phyloP scores from a whole-genome alignment of 1,140 invertebrate species.

The Zaprionus capensis region DNA sequence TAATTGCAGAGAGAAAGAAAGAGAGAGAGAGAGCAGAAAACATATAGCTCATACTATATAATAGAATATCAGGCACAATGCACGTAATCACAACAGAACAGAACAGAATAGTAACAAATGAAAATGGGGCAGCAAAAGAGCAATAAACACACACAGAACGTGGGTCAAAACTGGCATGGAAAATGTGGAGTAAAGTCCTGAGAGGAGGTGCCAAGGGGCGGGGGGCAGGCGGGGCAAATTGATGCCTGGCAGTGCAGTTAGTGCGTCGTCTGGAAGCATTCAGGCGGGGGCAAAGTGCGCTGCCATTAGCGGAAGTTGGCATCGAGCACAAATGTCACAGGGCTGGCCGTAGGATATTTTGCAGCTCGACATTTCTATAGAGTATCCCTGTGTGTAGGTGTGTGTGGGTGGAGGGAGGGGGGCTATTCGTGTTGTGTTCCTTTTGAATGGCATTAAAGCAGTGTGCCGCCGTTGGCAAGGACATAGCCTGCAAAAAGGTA shows the following conservation, averaged over 20 bases:
- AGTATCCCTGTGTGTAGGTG: neutral
- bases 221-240: conserved; percentile 18
- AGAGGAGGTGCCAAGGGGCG: neutral
- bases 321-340: conserved; percentile 64
- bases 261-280: conserved; percentile 39
- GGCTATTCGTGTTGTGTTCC: neutral
- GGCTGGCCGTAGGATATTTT: conserved; percentile 36
- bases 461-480: conserved; percentile 55
- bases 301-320: conserved; percentile 61
- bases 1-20: conserved; percentile 59
- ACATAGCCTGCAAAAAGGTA: conserved; percentile 61
- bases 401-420: no score
- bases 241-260: conserved; percentile 32
- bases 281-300: conserved; percentile 1
- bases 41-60: conserved; percentile 1
- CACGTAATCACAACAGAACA: conserved; percentile 25
- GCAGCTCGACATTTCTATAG: conserved; percentile 44
- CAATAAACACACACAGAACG: conserved; percentile 37
- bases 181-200: conserved; percentile 31
- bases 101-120: conserved; percentile 22
- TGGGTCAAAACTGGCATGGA: neutral
- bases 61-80: conserved; percentile 41
- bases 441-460: conserved; percentile 42
- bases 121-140: conserved; percentile 61
- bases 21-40: neutral